Percentiles rank a stretch among this genome's conserved stretches.
phyloP scores from a whole-genome alignment of 1,140 invertebrate genomes.

The Oryctes rhinoceros region DNA sequence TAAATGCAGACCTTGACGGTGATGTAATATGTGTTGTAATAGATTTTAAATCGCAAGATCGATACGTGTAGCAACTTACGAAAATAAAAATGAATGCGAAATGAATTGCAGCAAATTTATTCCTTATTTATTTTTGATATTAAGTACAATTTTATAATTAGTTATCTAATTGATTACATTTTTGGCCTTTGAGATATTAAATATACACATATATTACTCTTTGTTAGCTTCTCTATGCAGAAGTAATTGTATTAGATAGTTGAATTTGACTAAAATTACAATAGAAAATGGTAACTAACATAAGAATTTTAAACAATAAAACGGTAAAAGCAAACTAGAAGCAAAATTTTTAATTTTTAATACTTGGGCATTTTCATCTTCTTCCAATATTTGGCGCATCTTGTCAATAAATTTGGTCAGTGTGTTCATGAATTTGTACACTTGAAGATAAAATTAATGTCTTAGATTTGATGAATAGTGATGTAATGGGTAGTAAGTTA shows the following conservation, averaged over 20 bases:
- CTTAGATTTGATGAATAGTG: background rate
- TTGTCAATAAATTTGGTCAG: background rate
- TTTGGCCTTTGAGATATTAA: background rate
- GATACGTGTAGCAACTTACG: background rate
- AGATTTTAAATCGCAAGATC: conserved; percentile 10
- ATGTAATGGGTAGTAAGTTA: background rate
- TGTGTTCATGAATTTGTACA: background rate
- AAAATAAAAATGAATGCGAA: conserved; percentile 14
- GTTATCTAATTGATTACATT: background rate
- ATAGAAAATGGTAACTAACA: background rate
- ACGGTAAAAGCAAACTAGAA: background rate
- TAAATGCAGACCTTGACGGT: conserved; percentile 19
- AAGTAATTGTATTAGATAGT: background rate
- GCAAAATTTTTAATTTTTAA: background rate
- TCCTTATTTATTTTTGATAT: background rate
- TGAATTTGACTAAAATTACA: background rate
- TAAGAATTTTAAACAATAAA: background rate
- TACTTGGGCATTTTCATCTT: background rate
- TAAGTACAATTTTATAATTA: conserved; percentile 13
- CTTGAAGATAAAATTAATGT: background rate
- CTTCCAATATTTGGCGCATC: background rate
- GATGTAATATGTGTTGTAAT: conserved; percentile 32
- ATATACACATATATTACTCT: too few species aligned
- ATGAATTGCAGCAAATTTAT: background rate
- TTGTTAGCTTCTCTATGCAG: too few species aligned